Base-by-base conservation (phyloP, 2,113 vertebrate species). In the Psittacara wagleri region DNA sequence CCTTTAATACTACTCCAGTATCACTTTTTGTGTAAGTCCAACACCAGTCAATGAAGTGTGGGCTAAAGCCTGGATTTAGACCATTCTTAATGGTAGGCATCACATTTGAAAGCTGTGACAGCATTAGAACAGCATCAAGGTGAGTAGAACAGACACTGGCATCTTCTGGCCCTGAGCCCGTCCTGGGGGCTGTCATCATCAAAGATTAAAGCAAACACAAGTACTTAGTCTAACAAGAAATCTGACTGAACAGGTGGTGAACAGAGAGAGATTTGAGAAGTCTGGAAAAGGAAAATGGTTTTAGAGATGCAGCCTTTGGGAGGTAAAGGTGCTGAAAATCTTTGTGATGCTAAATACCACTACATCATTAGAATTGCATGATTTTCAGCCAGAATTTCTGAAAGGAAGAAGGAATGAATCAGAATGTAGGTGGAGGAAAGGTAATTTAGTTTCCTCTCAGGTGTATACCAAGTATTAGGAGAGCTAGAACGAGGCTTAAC, bases 221-320 rank as follows among this genome's bases (percentile, higher is more conserved):
- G 86, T 94, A 93, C 86, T 94, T 83, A 86, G 64, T 67, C 77
- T 83, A 90, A 90, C 43, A 90, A 92, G 90, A 93, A 83, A 92
- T 81, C 62, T 78, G 83, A 61, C 66, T 90, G 88, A 94, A 92
- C 88, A 90, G 95, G 83, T 93, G 95, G 88, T 84, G 67, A 94
- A 59, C 12, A 85, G 43, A 55, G 79, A 89, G 78, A 83, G 76
- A 86, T 86, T 51, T 63, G 52, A 88, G 86, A 82, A 64, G 62
- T 82, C 68, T 93, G 66, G 66, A 96, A 88, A 61, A 80, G 43
- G n/a, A 86, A 95, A 82, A 12, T 91, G n/a, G 61, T 83, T 92
- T 86, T 52, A 82, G 80, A 86, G 76, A 72, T 61, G 49, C 41
- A 86, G 83, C 35, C 70, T 68, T 25, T 25, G 17, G 55, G 69